Evolutionary conservation across 2,888 invertebrate genomes (phyloP), one percentile per base, ranked within the genome.

Genomic region (Saturnia japonica): DNA sequence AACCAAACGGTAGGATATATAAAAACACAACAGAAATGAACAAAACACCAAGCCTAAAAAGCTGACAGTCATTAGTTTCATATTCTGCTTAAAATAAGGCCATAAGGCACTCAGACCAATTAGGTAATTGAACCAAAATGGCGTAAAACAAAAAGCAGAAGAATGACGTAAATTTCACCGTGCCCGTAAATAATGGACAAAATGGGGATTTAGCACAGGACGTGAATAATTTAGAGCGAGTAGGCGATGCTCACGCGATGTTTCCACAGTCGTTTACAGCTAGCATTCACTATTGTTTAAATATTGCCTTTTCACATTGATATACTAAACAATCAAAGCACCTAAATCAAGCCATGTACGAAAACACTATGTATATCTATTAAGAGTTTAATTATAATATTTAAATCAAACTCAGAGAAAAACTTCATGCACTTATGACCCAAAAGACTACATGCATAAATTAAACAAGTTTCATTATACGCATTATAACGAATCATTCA

Each of bases 41-140:
- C 14, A 28, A 60, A 60, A 28, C 57, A 60, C 64, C 64, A 40
- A 64, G 64, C 64, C 64, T 40, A 64, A 40, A 60, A 64, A 40
- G n/a, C 64, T n/a, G 40, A n/a, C 40, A n/a, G 3, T 40, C 40
- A 64, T 64, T 64, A 64, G 64, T 64, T 60, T 40, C 64, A 40
- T 64, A 40, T 64, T 40, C 40, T n/a, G 64, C 64, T 40, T 64
- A 72, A 72, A 78, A 78, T 76, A 70, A 54, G 51, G 19, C 22
- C 47, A 43, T 42, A 72, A 73, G 73, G 68, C 69, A 68, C 25
- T 51, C 68, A 60, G 42, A 68, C 78, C 80, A 85, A 84, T 88
- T 86, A 86, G 79, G 76, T 77, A 83, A 88, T 86, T 86, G 84
- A 76, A 80, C 74, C 79, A 78, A 81, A 84, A 81, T 84, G 78